Percentiles rank a stretch among this genome's conserved stretches.
Evolutionary conservation across 2,888 invertebrate genomes (phyloP).

Genomic region (Bruchidius siliquastri): DNA sequence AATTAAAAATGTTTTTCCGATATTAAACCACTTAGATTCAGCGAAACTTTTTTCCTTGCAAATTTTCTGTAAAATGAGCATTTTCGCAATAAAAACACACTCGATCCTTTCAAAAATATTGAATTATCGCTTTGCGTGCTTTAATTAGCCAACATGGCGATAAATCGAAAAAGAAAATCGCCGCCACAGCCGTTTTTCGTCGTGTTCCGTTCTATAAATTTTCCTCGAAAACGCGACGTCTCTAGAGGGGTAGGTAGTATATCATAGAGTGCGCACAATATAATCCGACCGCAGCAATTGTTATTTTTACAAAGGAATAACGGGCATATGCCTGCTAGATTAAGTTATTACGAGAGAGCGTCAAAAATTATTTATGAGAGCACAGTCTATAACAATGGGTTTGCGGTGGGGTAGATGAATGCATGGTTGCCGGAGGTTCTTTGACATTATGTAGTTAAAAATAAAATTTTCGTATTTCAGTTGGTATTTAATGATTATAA

Average conservation of each 20-base stretch:
- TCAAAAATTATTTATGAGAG: neutral
- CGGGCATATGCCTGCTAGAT: conserved; percentile 31
- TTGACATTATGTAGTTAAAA: neutral
- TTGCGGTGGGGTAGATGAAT: neutral
- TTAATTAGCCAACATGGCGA: neutral
- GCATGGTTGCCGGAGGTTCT: neutral
- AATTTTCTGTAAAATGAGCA: no score
- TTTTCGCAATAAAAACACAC: no score
- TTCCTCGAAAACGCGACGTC: neutral
- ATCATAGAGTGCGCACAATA: conserved; percentile 25
- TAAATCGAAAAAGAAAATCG: neutral
- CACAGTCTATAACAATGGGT: neutral
- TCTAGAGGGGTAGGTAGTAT: neutral
- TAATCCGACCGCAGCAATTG: conserved; percentile 29
- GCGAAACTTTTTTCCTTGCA: no score
- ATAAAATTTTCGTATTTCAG: no score
- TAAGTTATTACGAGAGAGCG: conserved; percentile 29
- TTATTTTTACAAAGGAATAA: conserved; percentile 34
- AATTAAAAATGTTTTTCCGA: no score
- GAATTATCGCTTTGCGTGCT: neutral
- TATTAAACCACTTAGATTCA: no score
- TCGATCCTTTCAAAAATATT: neutral
- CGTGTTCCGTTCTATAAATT: neutral
- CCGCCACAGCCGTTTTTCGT: neutral
- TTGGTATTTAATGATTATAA: no score